These are phyloP conservation scores for Drosophila athabasca DNA, from an alignment of 1,140 invertebrate genomes.

Conservation along the genomic window DNA sequence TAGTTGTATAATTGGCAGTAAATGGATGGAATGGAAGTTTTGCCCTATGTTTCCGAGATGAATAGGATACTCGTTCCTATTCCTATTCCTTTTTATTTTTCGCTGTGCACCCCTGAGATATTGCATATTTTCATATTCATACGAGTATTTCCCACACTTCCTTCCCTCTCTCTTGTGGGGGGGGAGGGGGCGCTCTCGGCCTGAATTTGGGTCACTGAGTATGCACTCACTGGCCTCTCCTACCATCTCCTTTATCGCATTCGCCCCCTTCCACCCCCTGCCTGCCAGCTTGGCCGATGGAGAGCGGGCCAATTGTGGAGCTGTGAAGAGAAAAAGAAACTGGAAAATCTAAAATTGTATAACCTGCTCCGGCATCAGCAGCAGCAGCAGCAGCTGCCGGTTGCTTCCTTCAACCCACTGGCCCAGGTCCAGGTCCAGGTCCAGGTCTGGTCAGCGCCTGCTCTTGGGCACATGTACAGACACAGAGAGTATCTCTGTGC, in stretches of 20 bases:
- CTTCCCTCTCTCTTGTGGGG: constrained; percentile 17
- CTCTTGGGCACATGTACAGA: constrained; percentile 7
- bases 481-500: constrained; percentile 52
- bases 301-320: constrained; percentile 12
- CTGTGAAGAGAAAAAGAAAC: constrained; percentile 36
- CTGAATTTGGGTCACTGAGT: constrained; percentile 80
- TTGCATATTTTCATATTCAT: constrained; percentile 23
- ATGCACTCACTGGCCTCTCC: constrained; percentile 72
- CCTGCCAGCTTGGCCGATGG: background rate
- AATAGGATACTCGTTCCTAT: too few species aligned
- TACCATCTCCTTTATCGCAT: constrained; percentile 49
- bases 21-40: too few species aligned
- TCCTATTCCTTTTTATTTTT: too few species aligned
- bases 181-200: constrained; percentile 11
- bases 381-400: constrained; percentile 27
- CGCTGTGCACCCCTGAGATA: constrained; percentile 3
- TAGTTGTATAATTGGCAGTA: too few species aligned
- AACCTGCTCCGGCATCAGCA: constrained; percentile 63
- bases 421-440: constrained; percentile 16
- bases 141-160: constrained; percentile 20
- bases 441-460: constrained; percentile 17
- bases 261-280: background rate
- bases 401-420: constrained; percentile 40
- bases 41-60: too few species aligned
- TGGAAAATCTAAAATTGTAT: constrained; percentile 77